Conservation (phyloP, 2,113 vertebrate species). For the Noturus placidus region DNA sequence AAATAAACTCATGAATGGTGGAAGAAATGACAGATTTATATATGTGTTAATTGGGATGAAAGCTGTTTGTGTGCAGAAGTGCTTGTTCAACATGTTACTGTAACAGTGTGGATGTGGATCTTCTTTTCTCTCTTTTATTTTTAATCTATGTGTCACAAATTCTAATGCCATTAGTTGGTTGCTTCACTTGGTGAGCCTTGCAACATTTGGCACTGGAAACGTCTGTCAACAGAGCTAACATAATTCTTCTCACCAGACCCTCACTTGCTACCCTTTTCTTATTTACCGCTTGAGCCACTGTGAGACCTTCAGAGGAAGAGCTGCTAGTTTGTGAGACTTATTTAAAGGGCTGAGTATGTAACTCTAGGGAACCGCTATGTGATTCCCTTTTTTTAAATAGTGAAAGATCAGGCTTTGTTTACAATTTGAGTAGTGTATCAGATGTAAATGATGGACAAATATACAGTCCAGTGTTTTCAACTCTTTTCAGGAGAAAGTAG, state of each 20-base stretch:
- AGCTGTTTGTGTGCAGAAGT: conserved; percentile 26
- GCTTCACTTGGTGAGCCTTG: conserved; percentile 39
- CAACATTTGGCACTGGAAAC: conserved; percentile 34
- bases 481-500: not conserved
- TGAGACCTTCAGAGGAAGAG: conserved; percentile 43
- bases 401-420: conserved; percentile 30
- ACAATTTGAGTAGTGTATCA: conserved; percentile 24
- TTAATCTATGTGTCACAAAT: conserved; percentile 11
- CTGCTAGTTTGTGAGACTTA: conserved; percentile 32
- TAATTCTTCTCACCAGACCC: conserved; percentile 34
- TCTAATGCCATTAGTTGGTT: conserved; percentile 52
- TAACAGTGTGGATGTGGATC: conserved; percentile 45
- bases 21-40: conserved; percentile 8
- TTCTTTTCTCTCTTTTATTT: not conserved
- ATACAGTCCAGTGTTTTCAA: not conserved
- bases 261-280: conserved; percentile 38
- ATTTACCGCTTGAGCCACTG: conserved; percentile 50
- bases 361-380: conserved; percentile 32
- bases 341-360: conserved; percentile 24
- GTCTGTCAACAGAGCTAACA: conserved; percentile 53
- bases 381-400: conserved; percentile 34
- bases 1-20: not conserved
- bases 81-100: conserved; percentile 26
- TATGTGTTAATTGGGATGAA: conserved; percentile 47
- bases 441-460: not conserved